Conservation (phyloP, 2,797 vertebrate genomes). For the Xenops minutus region DNA sequence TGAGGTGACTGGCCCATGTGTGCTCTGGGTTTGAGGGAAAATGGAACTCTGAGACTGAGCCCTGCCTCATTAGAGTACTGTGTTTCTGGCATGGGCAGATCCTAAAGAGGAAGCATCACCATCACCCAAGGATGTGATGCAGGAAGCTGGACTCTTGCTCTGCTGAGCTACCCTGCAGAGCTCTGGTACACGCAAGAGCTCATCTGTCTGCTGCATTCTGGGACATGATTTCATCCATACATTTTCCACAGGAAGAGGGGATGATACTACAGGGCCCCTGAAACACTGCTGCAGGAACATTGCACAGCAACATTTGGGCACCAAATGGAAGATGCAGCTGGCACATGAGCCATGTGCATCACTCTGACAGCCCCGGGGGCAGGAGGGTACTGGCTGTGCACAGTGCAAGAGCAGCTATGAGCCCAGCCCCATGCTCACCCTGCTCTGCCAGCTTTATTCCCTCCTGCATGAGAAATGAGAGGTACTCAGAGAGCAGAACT, state of each 20-base stretch:
- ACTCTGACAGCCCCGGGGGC: background rate
- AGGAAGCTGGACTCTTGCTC: background rate
- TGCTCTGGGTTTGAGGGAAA: background rate
- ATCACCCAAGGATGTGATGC: fast-evolving
- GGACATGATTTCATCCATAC: background rate
- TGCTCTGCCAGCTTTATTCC: background rate
- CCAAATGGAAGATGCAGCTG: background rate
- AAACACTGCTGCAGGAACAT: background rate
- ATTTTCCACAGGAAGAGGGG: background rate
- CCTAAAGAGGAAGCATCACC: background rate
- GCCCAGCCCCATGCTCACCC: background rate
- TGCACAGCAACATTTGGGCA: background rate
- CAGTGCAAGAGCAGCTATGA: background rate
- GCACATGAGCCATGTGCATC: too few species aligned
- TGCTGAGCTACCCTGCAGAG: background rate
- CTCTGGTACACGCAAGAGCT: background rate
- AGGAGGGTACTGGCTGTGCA: background rate
- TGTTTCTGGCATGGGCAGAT: fast-evolving
- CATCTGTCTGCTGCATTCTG: background rate
- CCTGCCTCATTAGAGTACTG: background rate
- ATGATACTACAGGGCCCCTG: background rate
- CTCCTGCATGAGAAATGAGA: background rate
- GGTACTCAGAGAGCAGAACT: background rate
- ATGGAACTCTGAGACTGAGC: background rate
- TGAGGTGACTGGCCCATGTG: fast-evolving